phyloP scores from a whole-genome alignment of 1,140 invertebrate genomes.

The Drosophila tani region DNA sequence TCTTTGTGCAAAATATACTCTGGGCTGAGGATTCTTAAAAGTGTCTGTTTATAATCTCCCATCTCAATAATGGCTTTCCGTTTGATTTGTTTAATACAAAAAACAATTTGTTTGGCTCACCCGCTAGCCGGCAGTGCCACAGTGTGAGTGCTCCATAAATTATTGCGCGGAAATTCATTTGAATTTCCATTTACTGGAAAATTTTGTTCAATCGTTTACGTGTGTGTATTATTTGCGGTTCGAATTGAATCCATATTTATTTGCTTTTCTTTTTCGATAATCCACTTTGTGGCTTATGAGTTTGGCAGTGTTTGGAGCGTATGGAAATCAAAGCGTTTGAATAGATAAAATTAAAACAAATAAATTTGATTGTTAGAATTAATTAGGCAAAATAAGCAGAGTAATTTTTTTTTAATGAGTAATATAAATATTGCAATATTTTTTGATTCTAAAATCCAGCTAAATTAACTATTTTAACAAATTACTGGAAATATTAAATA shows the following conservation, averaged over 20 bases:
- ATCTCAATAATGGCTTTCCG: conserved; percentile 11
- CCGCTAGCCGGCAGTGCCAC: not conserved
- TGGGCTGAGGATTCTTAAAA: not conserved
- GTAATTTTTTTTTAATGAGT: no score
- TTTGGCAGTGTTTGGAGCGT: not conserved
- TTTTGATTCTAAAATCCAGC: no score
- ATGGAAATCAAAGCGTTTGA: not conserved
- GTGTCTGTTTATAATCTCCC: conserved; percentile 31
- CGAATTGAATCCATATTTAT: conserved; percentile 9
- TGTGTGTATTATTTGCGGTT: conserved; percentile 10
- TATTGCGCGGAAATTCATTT: conserved; percentile 20
- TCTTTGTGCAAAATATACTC: not conserved
- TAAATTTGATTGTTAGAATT: not conserved
- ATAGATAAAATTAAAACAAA: not conserved
- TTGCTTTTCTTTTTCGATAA: not conserved
- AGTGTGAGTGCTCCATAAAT: conserved; percentile 42
- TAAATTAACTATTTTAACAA: no score
- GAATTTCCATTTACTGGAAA: conserved; percentile 42
- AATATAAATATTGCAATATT: no score
- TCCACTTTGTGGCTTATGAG: conserved; percentile 12
- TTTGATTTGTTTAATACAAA: conserved; percentile 34
- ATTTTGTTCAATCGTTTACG: conserved; percentile 16
- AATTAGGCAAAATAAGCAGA: not conserved
- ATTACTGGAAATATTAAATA: no score
- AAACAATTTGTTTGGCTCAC: conserved; percentile 28